Conservation (phyloP, 2,113 vertebrate species). For the Pseudorasbora parva region DNA sequence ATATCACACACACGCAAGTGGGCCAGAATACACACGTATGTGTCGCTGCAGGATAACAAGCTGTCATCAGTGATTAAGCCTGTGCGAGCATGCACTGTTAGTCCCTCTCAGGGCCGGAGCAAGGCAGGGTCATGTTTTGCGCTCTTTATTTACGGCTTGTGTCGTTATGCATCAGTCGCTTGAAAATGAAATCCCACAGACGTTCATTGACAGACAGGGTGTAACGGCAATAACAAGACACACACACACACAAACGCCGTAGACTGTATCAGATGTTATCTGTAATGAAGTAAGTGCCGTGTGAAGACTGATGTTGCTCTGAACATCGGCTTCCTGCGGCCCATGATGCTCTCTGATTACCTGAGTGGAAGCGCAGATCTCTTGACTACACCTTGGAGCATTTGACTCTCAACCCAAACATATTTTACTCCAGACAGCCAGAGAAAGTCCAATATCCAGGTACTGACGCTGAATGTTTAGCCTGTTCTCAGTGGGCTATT, state of each 20-base stretch:
- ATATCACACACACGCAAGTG: slow-evolving; percentile 17
- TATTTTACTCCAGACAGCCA: slow-evolving; percentile 2
- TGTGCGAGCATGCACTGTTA: slow-evolving; percentile 47
- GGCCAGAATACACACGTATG: neutral
- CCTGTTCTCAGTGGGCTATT: neutral
- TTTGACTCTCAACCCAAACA: neutral
- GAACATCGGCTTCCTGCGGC: neutral
- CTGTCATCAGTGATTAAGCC: slow-evolving; percentile 64
- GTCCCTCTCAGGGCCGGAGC: slow-evolving; percentile 49
- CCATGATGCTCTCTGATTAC: slow-evolving; percentile 37
- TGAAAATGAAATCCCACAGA: slow-evolving; percentile 31
- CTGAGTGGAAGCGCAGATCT: slow-evolving; percentile 11
- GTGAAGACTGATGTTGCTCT: neutral
- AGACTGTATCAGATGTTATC: slow-evolving; percentile 19
- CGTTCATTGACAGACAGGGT: slow-evolving; percentile 6
- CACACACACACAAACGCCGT: neutral
- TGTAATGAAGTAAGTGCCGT: slow-evolving; percentile 12
- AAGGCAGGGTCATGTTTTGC: slow-evolving; percentile 62
- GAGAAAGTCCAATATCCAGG: slow-evolving; percentile 10
- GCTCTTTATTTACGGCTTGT: slow-evolving; percentile 68
- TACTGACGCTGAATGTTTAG: neutral
- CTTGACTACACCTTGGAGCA: slow-evolving; percentile 11
- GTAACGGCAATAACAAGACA: slow-evolving; percentile 14
- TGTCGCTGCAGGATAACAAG: slow-evolving; percentile 62
- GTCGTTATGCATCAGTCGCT: slow-evolving; percentile 58